Base-by-base conservation (phyloP, 2,113 vertebrate species). In the Trinectes maculatus region DNA sequence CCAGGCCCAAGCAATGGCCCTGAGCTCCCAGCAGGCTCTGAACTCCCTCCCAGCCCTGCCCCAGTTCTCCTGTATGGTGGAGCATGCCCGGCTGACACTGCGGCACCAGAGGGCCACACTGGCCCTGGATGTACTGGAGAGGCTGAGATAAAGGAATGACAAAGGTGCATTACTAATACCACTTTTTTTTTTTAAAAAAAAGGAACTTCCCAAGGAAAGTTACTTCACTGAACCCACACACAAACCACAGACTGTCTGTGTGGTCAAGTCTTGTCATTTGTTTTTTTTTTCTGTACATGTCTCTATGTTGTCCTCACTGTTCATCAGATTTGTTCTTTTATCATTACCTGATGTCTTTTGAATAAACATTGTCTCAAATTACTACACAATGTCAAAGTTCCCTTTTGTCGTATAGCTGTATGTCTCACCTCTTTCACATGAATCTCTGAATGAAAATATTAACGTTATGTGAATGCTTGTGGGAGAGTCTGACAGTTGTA, bases 51-150 rank as follows among this genome's bases (percentile, higher is more conserved):
- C 96, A 0, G 83, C 62, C 0, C 72, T 93, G 53, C 93, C 96
- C 6, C 94, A 95, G 81, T 96, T 98, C 88, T 89, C 91, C 57
- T 95, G 90, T 89, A 90, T 93, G 1, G 60, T 77, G 6, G 94
- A 96, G 83, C 93, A 95, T 61, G 91, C 92, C 1, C 91, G 90
- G 43, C 79, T 97, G 48, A 53, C 83, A 33, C 89, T 98, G 80
- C 80, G 80, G 69, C 91, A 89, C 0, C 93, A 94, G 79, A 93
- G 91, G 82, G 71, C 93, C 63, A 72, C 52, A 0, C 80, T 92
- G 55, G 92, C 91, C 74, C 87, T 94, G 71, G 85, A 91, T 42
- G 80, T 94, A 48, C 37, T 97, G 54, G 39, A 84, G 34, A 68
- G 21, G 10, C 72, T 92, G 51, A 62, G 18, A 15, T 31, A 61